Evolutionary conservation across 2,888 invertebrate genomes (phyloP).

Genomic region (Torymus texanus): DNA sequence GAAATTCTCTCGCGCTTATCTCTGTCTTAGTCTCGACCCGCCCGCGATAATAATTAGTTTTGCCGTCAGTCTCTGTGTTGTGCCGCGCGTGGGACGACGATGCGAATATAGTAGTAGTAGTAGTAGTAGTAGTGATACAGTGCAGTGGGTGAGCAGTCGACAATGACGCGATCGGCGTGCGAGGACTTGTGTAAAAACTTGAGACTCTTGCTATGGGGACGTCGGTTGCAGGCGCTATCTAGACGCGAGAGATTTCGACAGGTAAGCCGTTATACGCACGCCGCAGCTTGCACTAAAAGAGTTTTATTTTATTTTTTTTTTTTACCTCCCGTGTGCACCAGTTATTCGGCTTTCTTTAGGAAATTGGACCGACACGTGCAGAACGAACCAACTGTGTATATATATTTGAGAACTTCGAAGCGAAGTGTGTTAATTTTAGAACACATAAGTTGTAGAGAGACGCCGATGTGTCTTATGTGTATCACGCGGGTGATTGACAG

Average conservation of each 20-base stretch:
- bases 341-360: neutral
- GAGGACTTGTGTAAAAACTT: neutral
- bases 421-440: slow-evolving; percentile 11
- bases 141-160: too few species aligned
- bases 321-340: too few species aligned
- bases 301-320: neutral
- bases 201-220: neutral
- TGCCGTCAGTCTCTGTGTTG: neutral
- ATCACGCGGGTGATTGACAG: neutral
- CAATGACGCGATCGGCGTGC: neutral
- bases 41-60: slow-evolving; percentile 10
- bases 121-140: too few species aligned
- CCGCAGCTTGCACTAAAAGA: neutral
- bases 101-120: neutral
- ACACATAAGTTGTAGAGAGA: neutral
- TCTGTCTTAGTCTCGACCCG: slow-evolving; percentile 12
- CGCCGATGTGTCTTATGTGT: neutral
- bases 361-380: neutral
- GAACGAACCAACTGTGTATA: neutral
- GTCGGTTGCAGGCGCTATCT: neutral
- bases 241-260: slow-evolving; percentile 8
- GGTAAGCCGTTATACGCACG: slow-evolving; percentile 13
- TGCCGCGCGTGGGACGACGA: neutral
- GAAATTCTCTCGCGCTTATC: slow-evolving; percentile 28
- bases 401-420: neutral